Conservation (phyloP, 2,797 vertebrate genomes). For the Spinus pinus region DNA sequence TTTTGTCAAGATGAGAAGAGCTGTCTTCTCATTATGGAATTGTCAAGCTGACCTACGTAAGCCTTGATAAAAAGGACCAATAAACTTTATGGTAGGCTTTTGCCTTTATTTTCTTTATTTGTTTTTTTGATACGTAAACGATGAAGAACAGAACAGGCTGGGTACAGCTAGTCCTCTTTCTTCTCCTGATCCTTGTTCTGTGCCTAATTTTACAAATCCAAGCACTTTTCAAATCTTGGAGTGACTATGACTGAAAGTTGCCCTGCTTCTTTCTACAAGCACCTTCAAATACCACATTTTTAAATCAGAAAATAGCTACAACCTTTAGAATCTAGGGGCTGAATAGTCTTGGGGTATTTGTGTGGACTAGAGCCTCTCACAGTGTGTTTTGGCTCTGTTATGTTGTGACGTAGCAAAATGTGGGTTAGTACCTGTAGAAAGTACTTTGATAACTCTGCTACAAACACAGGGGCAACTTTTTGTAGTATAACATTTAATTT, state of each 20-base stretch:
- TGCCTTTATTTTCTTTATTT: not conserved
- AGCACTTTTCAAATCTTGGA: not conserved
- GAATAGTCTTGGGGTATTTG: not conserved
- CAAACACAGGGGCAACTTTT: not conserved
- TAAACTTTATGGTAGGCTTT: not conserved
- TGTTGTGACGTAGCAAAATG: not conserved
- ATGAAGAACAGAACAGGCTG: not conserved
- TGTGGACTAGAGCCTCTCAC: not conserved
- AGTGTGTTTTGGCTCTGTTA: not conserved
- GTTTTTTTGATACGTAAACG: not conserved
- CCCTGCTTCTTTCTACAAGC: not conserved
- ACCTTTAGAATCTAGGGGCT: not conserved
- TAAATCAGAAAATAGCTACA: not conserved
- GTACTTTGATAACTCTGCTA: not conserved
- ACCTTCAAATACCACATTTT: not conserved
- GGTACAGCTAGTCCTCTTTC: not conserved
- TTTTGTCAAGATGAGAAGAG: not conserved
- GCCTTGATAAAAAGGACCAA: not conserved
- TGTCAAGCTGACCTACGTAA: not conserved
- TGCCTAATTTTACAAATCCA: not conserved
- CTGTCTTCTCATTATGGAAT: not conserved
- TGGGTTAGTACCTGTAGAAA: not conserved
- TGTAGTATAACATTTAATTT: not conserved
- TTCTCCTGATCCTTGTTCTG: not conserved
- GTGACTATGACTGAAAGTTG: not conserved